Evolutionary conservation across 2,797 vertebrate species (phyloP), one percentile per base, ranked within the genome.

Genomic region (Gymnodraco acuticeps): DNA sequence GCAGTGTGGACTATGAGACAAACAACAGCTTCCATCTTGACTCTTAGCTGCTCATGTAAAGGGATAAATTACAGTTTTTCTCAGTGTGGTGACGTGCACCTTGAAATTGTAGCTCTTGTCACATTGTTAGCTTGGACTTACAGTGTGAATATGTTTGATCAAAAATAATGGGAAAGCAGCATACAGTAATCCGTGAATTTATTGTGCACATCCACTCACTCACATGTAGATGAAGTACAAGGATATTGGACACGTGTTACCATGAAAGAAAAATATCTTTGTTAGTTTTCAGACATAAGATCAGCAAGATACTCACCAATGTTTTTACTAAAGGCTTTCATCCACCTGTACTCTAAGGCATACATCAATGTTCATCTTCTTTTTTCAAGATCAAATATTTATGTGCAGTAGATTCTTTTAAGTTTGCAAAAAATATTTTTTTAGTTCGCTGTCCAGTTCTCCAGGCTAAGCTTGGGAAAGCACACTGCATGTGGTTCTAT

Each of bases 401-500:
- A 31, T 64, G 77, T 80, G 56, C 46, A n/a, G 42, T 75, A 38
- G 58, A 33, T 83, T 81, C 31, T 78, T 78, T 68, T 81, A 81
- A 80, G 64, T 86, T 82, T 89, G 58, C 31, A 56, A 81, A 79
- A 66, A 41, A 45, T 85, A 46, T 83, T 76, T 85, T 77, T 89
- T 87, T 73, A 75, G 77, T 81, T 82, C 69, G 33, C 50, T 77
- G 41, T 83, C 38, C 51, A 45, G 64, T 62, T 80, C 45, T 71
- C 53, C 64, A 75, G 65, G 75, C 47, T 64, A 80, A 53, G 63
- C 63, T 77, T 80, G 72, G 67, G 58, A 65, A 80, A 80, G 65
- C 78, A 84, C 72, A 87, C 56, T 85, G 88, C 88, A 93, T 90
- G 89, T 80, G 64, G 78, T 78, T 91, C 27, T 86, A 61, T 82